Conservation (phyloP, 2,113 vertebrate species). For the Acrocephalus arundinaceus region DNA sequence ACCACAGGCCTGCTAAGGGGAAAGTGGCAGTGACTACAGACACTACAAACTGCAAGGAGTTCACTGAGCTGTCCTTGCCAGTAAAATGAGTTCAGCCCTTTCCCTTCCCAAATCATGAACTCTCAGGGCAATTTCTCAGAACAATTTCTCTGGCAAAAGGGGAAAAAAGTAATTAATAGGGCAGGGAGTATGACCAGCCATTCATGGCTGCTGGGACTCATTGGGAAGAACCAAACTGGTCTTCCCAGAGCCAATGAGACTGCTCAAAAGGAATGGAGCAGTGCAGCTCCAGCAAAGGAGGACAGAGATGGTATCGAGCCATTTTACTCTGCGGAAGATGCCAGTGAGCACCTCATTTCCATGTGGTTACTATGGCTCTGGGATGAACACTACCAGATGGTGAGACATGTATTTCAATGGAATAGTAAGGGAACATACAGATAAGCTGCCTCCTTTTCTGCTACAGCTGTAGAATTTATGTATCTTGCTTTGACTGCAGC, state of each 20-base stretch:
- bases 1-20: background rate
- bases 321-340: background rate
- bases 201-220: background rate
- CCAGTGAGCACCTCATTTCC: background rate
- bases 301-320: background rate
- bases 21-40: background rate
- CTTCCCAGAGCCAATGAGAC: background rate
- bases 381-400: slow-evolving; percentile 8
- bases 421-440: background rate
- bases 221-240: background rate
- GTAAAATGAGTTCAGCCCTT: background rate
- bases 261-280: background rate
- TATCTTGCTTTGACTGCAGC: background rate
- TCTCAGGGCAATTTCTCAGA: background rate
- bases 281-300: background rate
- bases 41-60: background rate
- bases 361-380: slow-evolving; percentile 24
- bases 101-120: background rate
- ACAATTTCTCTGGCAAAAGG: background rate
- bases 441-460: slow-evolving; percentile 1
- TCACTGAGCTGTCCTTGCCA: background rate
- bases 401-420: background rate
- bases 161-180: background rate
- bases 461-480: slow-evolving; percentile 5
- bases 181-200: background rate